A percentile compares a stretch with the other conserved stretches of the same genome.
phyloP scores from a whole-genome alignment of 2,797 vertebrate species.

The Melanotaenia pygmaea region DNA sequence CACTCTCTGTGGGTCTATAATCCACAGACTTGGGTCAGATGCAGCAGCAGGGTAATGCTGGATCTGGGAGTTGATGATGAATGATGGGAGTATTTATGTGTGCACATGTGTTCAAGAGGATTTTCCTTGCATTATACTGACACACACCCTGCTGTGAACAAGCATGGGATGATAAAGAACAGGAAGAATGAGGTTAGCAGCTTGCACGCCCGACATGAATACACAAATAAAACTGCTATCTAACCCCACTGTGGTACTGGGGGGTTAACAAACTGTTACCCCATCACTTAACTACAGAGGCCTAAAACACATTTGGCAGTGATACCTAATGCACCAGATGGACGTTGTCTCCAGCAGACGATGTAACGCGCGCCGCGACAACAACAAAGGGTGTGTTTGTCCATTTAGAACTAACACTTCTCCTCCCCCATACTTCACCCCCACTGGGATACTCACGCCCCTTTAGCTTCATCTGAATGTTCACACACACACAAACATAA shows the following conservation, averaged over 20 bases:
- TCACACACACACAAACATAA: constrained; percentile 43
- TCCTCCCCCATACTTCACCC: constrained; percentile 21
- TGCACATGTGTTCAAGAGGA: constrained; percentile 50
- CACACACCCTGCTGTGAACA: constrained; percentile 52
- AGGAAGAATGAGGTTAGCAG: constrained; percentile 54
- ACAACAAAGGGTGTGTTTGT: constrained; percentile 70
- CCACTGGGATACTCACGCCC: constrained; percentile 44
- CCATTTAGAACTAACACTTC: constrained; percentile 56
- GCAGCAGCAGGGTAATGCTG: constrained; percentile 50
- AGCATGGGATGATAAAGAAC: constrained; percentile 52
- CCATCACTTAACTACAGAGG: constrained; percentile 42
- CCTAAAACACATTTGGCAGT: constrained; percentile 64
- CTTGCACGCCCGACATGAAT: constrained; percentile 31
- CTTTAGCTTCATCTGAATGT: constrained; percentile 57
- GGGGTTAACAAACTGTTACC: constrained; percentile 48
- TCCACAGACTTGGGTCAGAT: constrained; percentile 49
- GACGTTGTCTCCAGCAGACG: constrained; percentile 42
- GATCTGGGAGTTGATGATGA: constrained; percentile 63
- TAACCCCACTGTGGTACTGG: constrained; percentile 19
- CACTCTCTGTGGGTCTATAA: constrained; percentile 33
- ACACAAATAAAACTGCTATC: constrained; percentile 14
- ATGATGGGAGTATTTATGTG: constrained; percentile 33
- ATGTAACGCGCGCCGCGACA: constrained; percentile 40
- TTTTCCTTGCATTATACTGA: constrained; percentile 52
- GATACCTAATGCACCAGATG: constrained; percentile 65